phyloP scores from a whole-genome alignment of 2,797 vertebrate species.

The Tympanoctomys barrerae region DNA sequence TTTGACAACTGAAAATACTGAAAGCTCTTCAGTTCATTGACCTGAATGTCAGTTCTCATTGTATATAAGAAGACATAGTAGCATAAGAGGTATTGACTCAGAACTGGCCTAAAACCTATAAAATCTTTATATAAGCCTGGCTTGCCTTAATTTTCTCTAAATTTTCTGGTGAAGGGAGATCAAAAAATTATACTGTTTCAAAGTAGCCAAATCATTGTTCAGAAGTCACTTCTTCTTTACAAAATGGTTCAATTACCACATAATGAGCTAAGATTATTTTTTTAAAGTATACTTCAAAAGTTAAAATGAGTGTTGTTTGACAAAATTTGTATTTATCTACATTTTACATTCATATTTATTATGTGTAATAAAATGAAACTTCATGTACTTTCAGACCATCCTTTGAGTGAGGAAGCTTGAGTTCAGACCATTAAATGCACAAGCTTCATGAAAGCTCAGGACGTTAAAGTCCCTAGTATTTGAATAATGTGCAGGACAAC shows the following conservation, averaged over 20 bases:
- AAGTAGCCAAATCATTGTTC: neutral
- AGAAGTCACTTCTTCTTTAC: neutral
- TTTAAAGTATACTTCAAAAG: neutral
- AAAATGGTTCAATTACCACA: neutral
- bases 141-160: neutral
- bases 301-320: conserved; percentile 5
- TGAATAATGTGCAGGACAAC: neutral
- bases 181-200: neutral
- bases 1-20: neutral
- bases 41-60: neutral
- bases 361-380: neutral
- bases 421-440: neutral
- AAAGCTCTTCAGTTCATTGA: neutral
- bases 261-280: neutral
- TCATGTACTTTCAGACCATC: neutral
- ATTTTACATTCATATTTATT: neutral
- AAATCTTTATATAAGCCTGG: neutral
- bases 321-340: neutral
- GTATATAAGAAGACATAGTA: neutral
- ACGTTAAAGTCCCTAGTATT: neutral
- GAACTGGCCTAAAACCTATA: neutral
- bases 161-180: neutral
- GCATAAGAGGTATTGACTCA: neutral
- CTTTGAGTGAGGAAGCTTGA: neutral
- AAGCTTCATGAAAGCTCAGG: neutral